Conservation (phyloP, 2,113 vertebrate species). For the Archilochus colubris region DNA sequence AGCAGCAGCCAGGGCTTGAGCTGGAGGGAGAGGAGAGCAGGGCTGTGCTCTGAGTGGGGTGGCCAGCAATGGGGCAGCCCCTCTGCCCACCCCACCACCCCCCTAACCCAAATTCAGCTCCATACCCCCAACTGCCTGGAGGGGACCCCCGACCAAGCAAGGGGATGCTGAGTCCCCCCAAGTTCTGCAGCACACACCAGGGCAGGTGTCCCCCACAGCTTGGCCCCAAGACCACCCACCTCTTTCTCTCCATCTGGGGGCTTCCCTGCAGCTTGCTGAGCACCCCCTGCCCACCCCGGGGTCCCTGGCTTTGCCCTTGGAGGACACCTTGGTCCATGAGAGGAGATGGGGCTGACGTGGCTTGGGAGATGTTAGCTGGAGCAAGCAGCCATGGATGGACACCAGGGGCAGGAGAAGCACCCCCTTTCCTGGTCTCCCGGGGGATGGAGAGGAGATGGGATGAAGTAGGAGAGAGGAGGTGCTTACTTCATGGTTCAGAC, state of each 20-base stretch:
- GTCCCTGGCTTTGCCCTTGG: not conserved
- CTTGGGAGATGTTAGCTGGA: not conserved
- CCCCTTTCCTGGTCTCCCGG: not conserved
- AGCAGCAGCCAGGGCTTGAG: conserved; percentile 86
- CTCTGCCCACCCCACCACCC: not conserved
- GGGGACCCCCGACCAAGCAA: not conserved
- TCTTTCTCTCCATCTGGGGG: not conserved
- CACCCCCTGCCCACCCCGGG: not conserved
- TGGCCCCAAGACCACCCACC: fast-evolving
- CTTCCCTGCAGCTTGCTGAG: not conserved
- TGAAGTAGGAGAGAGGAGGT: conserved; percentile 69
- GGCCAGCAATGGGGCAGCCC: fast-evolving
- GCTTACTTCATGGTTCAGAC: conserved; percentile 93
- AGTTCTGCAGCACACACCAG: not conserved
- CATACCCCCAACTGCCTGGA: fast-evolving
- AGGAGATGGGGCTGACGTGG: conserved; percentile 40
- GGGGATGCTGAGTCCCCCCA: fast-evolving
- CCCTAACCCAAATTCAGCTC: fast-evolving
- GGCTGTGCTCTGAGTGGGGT: not conserved
- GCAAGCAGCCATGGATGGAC: not conserved
- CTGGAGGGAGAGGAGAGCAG: conserved; percentile 66
- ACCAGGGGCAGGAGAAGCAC: not conserved
- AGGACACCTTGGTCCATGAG: conserved; percentile 17
- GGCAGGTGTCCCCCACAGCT: not conserved
- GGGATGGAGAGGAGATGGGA: not conserved